Evolutionary conservation across 30 jellyfish, hydroid and myxozoan genomes (phyloP).

Genomic region (Cassiopea xamachana): DNA sequence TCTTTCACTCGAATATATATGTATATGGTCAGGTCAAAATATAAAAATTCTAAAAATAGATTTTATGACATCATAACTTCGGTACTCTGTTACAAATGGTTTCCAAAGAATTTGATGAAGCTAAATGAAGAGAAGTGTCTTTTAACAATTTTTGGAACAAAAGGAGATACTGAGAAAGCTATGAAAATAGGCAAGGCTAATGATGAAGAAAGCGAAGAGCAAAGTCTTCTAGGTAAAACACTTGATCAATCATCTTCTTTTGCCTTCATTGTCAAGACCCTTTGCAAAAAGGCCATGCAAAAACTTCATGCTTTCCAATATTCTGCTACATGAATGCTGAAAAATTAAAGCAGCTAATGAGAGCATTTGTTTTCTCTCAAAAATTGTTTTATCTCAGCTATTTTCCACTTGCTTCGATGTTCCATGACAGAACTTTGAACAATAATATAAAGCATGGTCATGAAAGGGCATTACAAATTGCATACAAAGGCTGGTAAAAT

Average conservation of each 20-base stretch:
- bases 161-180: conserved; percentile 14
- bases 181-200: conserved; percentile 29
- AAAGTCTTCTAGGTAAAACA: conserved; percentile 38
- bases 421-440: conserved; percentile 6
- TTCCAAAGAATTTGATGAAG: conserved; percentile 30
- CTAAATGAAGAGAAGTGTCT: conserved; percentile 62
- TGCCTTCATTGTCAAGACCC: conserved; percentile 19
- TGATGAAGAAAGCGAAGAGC: conserved; percentile 33
- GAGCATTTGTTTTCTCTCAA: conserved; percentile 38
- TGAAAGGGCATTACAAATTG: neutral
- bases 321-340: conserved; percentile 38
- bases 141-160: conserved; percentile 36
- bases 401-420: conserved; percentile 14
- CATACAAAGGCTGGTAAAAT: neutral
- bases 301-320: conserved; percentile 53
- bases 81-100: neutral
- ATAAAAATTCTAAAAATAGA: too few relatives aligned
- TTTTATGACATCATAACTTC: too few relatives aligned
- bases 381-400: conserved; percentile 2
- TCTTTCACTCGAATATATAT: neutral
- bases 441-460: neutral
- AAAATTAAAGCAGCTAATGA: conserved; percentile 36
- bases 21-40: too few relatives aligned
- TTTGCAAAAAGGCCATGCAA: conserved; percentile 57
- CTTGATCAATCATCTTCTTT: conserved; percentile 44